These are phyloP conservation scores for Chondrosia reniformis DNA, from an alignment of 37 sponge, comb jelly and placozoan genomes.

Conservation along the genomic window DNA sequence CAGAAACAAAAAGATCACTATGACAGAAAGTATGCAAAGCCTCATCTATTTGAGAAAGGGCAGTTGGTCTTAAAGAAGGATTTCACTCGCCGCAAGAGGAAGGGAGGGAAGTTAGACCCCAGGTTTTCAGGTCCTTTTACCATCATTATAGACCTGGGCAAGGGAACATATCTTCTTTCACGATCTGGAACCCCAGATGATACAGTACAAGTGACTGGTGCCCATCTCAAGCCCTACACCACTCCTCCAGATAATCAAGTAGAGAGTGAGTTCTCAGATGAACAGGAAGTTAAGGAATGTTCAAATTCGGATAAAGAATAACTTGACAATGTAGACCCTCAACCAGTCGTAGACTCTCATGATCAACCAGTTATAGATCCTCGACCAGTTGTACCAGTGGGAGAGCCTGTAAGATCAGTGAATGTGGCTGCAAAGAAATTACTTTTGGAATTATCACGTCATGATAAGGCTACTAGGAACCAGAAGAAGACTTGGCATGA, in stretches of 20 bases:
- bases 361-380: background rate
- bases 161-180: background rate
- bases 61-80: constrained; percentile 55
- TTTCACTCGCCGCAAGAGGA: constrained; percentile 53
- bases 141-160: constrained; percentile 16
- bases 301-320: background rate
- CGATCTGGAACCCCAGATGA: background rate
- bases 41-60: constrained; percentile 17
- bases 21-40: constrained; percentile 62
- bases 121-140: constrained; percentile 41
- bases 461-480: too few species aligned
- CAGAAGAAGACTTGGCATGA: too few species aligned
- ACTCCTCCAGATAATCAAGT: background rate
- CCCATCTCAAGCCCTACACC: constrained; percentile 7
- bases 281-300: too few species aligned
- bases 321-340: background rate
- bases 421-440: too few species aligned
- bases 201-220: constrained; percentile 4
- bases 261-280: background rate
- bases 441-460: too few species aligned
- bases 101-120: constrained; percentile 52
- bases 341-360: background rate
- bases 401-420: background rate
- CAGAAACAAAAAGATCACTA: constrained; percentile 58
- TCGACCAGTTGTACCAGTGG: background rate